Conservation (phyloP, 2,113 vertebrate species). For the Labrus mixtus region DNA sequence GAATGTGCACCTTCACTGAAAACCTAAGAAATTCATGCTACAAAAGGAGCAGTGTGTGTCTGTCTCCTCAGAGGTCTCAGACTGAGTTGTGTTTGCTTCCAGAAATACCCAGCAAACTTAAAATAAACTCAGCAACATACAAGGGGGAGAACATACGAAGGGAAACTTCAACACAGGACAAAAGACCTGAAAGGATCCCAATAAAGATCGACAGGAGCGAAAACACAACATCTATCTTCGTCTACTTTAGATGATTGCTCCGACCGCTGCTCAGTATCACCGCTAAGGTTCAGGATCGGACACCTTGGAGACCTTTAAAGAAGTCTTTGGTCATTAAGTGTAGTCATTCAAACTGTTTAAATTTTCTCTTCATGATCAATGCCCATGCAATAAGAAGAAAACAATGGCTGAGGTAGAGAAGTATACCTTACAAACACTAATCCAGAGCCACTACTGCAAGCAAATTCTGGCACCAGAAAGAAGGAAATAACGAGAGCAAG, state of each 20-base stretch:
- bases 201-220: slow-evolving; percentile 37
- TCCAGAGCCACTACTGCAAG: slow-evolving; percentile 43
- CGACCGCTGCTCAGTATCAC: slow-evolving; percentile 26
- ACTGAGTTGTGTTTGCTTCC: slow-evolving; percentile 55
- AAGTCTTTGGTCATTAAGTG: neutral
- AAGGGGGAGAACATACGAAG: neutral
- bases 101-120: slow-evolving; percentile 57
- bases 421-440: slow-evolving; percentile 23
- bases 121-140: slow-evolving; percentile 59
- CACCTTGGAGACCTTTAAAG: slow-evolving; percentile 14
- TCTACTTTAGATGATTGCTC: slow-evolving; percentile 15
- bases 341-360: slow-evolving; percentile 25
- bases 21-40: slow-evolving; percentile 6
- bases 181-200: slow-evolving; percentile 31
- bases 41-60: slow-evolving; percentile 58
- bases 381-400: neutral
- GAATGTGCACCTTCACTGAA: slow-evolving; percentile 46
- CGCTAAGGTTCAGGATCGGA: slow-evolving; percentile 28
- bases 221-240: slow-evolving; percentile 64
- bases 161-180: slow-evolving; percentile 26
- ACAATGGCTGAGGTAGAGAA: slow-evolving; percentile 10
- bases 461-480: slow-evolving; percentile 42
- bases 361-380: slow-evolving; percentile 33
- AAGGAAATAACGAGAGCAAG: slow-evolving; percentile 39
- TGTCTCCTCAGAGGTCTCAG: slow-evolving; percentile 34